phyloP scores from a whole-genome alignment of 2,888 invertebrate species.

The Leucophenga montana region DNA sequence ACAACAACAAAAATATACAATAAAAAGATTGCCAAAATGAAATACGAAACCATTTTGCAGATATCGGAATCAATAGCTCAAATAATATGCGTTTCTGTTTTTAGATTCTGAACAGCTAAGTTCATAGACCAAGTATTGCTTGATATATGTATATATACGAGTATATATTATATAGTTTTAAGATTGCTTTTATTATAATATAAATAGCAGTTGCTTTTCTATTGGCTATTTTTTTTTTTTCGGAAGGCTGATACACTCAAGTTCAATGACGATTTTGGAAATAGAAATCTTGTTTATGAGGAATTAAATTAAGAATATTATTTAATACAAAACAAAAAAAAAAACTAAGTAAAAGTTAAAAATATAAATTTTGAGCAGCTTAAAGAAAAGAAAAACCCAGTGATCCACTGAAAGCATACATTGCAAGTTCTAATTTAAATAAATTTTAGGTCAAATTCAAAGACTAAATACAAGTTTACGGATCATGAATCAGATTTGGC shows the following conservation, averaged over 20 bases:
- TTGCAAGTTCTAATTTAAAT: constrained; percentile 58
- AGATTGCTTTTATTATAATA: background rate
- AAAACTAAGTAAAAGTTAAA: background rate
- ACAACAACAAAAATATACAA: background rate
- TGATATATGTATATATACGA: too few relatives aligned
- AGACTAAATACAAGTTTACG: constrained; percentile 1
- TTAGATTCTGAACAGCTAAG: too few relatives aligned
- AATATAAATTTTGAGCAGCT: background rate
- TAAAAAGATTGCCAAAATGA: background rate
- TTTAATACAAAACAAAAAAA: background rate
- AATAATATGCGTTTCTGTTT: too few relatives aligned
- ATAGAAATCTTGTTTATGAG: too few relatives aligned
- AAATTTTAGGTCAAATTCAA: constrained; percentile 58
- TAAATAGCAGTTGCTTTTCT: background rate
- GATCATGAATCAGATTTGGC: constrained; percentile 11
- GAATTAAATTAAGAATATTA: constrained; percentile 4
- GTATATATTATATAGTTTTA: too few relatives aligned
- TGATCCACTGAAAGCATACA: constrained; percentile 31
- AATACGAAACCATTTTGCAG: background rate
- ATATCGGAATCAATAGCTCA: too few relatives aligned
- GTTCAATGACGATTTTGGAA: constrained; percentile 55
- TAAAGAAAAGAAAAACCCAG: constrained; percentile 2
- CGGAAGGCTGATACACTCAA: constrained; percentile 49
- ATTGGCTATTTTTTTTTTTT: background rate
- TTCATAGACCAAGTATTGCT: too few relatives aligned